Percentiles rank a stretch among this genome's conserved stretches.
Evolutionary conservation across 2,888 invertebrate genomes (phyloP).

Genomic region (Drosophila maculinotata): DNA sequence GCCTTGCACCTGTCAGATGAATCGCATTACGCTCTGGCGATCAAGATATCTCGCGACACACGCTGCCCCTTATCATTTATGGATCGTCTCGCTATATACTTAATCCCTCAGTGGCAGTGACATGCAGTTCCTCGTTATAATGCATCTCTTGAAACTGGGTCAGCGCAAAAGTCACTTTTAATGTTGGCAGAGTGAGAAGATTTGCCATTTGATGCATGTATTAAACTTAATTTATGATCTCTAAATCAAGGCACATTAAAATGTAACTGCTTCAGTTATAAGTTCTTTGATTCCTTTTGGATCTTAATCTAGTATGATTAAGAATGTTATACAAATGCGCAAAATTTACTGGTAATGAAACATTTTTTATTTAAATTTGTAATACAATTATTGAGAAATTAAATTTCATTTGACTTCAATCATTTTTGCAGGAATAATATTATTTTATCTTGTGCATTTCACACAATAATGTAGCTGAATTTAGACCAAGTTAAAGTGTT

Average conservation of each 20-base stretch:
- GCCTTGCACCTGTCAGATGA: constrained; percentile 45
- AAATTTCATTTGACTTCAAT: no score
- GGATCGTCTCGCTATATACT: constrained; percentile 21
- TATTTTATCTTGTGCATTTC: no score
- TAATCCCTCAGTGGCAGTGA: constrained; percentile 36
- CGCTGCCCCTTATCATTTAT: constrained; percentile 35
- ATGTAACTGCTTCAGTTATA: neutral
- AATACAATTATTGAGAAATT: no score
- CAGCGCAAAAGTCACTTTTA: constrained; percentile 36
- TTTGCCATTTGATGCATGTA: constrained; percentile 9
- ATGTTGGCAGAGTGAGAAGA: constrained; percentile 32
- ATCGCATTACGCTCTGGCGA: constrained; percentile 17
- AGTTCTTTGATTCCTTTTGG: neutral
- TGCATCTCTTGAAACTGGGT: constrained; percentile 45
- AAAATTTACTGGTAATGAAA: no score
- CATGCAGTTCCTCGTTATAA: constrained; percentile 37
- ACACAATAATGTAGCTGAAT: no score
- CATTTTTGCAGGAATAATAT: no score
- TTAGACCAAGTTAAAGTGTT: no score
- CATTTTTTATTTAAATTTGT: no score
- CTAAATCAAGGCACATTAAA: constrained; percentile 12
- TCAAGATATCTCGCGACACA: constrained; percentile 38
- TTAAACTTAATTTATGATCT: constrained; percentile 23
- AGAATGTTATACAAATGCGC: no score
- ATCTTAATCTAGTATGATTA: no score